Conservation (phyloP, 2,797 vertebrate species). For the Spinus olivaceus region DNA sequence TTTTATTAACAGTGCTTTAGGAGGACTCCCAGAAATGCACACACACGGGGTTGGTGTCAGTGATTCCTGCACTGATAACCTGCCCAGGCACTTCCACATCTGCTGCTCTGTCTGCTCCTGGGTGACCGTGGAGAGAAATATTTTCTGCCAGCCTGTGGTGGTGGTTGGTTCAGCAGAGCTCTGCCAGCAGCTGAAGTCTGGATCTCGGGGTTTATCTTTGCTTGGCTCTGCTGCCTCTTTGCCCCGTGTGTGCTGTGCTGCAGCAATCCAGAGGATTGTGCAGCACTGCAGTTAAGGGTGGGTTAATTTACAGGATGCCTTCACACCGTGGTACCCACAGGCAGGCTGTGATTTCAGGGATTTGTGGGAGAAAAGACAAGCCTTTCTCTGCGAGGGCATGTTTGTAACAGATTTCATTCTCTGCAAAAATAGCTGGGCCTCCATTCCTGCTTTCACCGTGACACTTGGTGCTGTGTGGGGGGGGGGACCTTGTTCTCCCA, state of each 20-base stretch:
- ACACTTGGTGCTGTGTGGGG: rapidly evolving
- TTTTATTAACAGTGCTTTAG: not conserved
- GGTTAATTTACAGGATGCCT: not conserved
- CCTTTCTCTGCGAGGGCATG: not conserved
- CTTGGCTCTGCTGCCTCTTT: not conserved
- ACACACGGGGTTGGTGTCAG: rapidly evolving
- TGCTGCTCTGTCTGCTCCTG: not conserved
- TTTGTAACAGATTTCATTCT: not conserved
- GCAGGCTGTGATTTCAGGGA: not conserved
- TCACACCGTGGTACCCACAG: not conserved
- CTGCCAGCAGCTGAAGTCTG: not conserved
- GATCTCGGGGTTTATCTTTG: not conserved
- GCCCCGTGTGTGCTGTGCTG: not conserved
- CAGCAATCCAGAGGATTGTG: not conserved
- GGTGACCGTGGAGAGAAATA: rapidly evolving
- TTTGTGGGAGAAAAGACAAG: not conserved
- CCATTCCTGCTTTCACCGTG: not conserved
- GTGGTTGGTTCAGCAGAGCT: not conserved
- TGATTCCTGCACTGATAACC: not conserved
- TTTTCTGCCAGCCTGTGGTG: not conserved
- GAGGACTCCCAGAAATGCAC: not conserved
- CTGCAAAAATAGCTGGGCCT: not conserved
- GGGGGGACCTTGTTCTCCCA: not conserved
- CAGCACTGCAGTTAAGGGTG: not conserved
- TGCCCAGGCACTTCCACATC: not conserved